Conservation (phyloP, 2,113 vertebrate species). For the Grammomys surdaster region DNA sequence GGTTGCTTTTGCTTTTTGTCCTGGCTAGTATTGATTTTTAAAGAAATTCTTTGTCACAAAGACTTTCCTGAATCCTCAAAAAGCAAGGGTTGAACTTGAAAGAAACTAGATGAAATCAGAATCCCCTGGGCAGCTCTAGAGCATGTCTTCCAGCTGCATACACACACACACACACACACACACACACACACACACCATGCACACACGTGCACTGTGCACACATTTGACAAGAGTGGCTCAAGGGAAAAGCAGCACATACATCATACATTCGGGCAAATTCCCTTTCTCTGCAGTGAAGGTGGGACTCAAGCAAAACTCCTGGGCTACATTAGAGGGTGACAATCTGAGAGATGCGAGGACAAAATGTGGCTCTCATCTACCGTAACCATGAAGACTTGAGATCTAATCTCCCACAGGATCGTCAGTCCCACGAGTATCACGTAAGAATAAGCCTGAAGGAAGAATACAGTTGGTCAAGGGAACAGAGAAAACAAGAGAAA, state of each 20-base stretch:
- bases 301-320: background rate
- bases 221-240: background rate
- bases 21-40: background rate
- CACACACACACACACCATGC: too few relatives aligned
- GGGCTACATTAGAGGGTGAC: background rate
- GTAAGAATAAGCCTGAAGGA: background rate
- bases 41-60: constrained; percentile 11
- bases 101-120: background rate
- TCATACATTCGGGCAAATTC: background rate
- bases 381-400: background rate
- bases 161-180: too few relatives aligned
- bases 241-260: background rate
- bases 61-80: background rate
- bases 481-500: background rate
- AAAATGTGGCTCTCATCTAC: background rate
- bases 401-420: background rate
- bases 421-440: background rate
- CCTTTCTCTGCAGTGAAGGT: background rate
- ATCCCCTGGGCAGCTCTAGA: background rate
- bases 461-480: background rate
- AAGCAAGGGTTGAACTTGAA: background rate
- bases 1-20: background rate
- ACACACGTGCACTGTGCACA: too few relatives aligned
- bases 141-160: background rate
- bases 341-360: background rate